Conservation (phyloP, 2,888 invertebrate genomes). For the Zaprionus lineosus region DNA sequence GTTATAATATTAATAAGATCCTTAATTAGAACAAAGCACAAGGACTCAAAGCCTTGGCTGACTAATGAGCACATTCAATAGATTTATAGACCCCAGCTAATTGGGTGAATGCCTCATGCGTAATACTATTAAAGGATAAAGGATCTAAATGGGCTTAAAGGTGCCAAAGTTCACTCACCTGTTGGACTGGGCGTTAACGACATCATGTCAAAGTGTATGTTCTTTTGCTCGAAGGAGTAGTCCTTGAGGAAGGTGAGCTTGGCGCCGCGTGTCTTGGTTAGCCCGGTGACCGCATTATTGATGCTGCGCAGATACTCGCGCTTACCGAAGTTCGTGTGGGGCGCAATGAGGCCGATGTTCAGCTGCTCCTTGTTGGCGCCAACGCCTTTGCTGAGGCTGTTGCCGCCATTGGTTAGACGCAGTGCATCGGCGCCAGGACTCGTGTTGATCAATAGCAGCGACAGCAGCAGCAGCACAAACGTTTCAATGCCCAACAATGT, state of each 20-base stretch:
- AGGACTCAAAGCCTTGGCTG: too few species aligned
- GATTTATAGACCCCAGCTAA: too few species aligned
- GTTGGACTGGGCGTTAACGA: conserved; percentile 89
- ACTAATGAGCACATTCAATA: too few species aligned
- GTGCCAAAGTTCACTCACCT: conserved; percentile 85
- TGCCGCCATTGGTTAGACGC: conserved; percentile 76
- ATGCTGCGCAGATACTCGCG: conserved; percentile 88
- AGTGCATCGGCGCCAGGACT: conserved; percentile 47
- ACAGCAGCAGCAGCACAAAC: conserved; percentile 19
- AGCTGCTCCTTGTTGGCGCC: conserved; percentile 80
- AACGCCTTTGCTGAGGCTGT: conserved; percentile 69
- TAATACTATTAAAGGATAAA: too few species aligned
- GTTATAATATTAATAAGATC: too few species aligned
- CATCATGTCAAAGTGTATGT: conserved; percentile 87
- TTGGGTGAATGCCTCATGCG: too few species aligned
- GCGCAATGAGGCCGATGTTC: conserved; percentile 82
- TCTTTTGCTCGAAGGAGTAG: conserved; percentile 86
- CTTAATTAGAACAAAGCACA: too few species aligned
- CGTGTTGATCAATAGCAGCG: conserved; percentile 49
- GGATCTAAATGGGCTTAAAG: too few species aligned
- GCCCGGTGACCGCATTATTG: conserved; percentile 85
- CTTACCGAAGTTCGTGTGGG: conserved; percentile 84
- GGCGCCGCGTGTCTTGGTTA: conserved; percentile 85
- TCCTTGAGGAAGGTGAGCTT: conserved; percentile 86
- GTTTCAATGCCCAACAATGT: too few species aligned